Conservation (phyloP, 2,797 vertebrate genomes). For the Pangasius krempfi region DNA sequence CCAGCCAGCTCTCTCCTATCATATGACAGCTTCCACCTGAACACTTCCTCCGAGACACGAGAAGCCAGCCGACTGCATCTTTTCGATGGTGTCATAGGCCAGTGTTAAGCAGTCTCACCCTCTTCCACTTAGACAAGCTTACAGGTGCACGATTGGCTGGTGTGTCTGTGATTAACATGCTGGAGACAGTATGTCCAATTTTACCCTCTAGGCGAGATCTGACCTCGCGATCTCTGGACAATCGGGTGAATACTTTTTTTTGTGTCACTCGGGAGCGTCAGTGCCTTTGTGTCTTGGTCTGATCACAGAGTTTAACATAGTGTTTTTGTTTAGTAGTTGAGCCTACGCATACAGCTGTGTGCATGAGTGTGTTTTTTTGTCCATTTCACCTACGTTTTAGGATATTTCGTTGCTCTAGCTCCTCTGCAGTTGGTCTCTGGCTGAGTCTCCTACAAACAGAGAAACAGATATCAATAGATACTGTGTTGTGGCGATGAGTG, state of each 20-base stretch:
- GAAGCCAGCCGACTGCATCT: background rate
- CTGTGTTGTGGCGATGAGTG: background rate
- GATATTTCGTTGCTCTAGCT: conserved; percentile 97
- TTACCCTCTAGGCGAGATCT: background rate
- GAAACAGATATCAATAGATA: background rate
- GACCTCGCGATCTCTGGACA: background rate
- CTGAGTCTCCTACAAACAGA: conserved; percentile 89
- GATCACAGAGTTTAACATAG: background rate
- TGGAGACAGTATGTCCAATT: background rate
- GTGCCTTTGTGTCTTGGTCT: background rate
- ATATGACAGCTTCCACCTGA: background rate
- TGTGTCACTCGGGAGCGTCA: background rate
- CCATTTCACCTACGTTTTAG: conserved; percentile 88
- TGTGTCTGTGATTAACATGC: background rate
- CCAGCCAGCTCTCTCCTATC: background rate
- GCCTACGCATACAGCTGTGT: background rate
- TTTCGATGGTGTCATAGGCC: background rate
- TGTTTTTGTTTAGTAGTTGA: background rate
- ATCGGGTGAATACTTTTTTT: background rate
- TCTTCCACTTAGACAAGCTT: background rate
- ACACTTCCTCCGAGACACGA: background rate
- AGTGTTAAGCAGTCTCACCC: background rate
- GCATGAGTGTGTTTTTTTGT: background rate
- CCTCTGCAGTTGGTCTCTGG: conserved; percentile 94
- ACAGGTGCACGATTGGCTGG: background rate